Percentiles rank a stretch among this genome's conserved stretches.
Conservation (phyloP, 2,797 vertebrate species). For the Liasis olivaceus region DNA sequence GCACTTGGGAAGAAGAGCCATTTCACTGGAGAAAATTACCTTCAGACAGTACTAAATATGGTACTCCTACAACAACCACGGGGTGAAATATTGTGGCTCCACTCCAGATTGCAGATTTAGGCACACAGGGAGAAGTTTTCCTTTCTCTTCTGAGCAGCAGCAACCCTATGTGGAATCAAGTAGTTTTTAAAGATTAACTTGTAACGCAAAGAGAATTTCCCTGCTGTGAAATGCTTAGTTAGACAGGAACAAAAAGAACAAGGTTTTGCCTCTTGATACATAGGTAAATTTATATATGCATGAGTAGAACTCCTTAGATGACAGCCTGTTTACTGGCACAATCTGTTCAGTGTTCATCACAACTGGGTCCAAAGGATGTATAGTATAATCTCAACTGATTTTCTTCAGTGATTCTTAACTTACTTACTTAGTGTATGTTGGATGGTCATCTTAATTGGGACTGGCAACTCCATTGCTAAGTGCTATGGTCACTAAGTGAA, state of each 20-base stretch:
- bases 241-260: neutral
- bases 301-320: neutral
- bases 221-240: neutral
- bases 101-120: constrained; percentile 1
- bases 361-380: neutral
- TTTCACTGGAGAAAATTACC: constrained; percentile 13
- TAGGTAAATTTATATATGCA: neutral
- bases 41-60: constrained; percentile 10
- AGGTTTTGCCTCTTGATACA: neutral
- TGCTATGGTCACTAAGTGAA: neutral
- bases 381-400: neutral
- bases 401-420: neutral
- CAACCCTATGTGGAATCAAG: neutral
- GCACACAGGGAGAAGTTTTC: neutral
- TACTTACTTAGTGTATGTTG: neutral
- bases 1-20: constrained; percentile 5
- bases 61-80: neutral
- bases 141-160: neutral
- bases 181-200: neutral
- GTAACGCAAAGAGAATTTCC: neutral
- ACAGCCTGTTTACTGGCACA: neutral
- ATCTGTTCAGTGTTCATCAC: neutral
- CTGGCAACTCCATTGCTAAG: neutral
- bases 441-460: neutral
- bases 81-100: neutral